Evolutionary conservation across 2,797 vertebrate species (phyloP).

Genomic region (Delichon dasypus): DNA sequence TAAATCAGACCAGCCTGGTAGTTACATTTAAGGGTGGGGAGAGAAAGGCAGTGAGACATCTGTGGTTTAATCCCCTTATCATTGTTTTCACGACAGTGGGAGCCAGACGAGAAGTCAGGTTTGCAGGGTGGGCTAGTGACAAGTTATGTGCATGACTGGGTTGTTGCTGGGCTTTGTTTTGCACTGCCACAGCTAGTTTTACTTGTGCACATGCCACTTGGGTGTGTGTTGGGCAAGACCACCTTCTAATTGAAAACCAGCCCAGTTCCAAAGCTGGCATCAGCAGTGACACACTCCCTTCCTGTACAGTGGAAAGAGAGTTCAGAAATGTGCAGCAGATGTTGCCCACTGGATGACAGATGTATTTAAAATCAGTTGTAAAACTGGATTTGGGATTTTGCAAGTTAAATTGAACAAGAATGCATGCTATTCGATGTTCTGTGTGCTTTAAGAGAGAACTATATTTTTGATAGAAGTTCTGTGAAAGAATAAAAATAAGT

Average conservation of each 20-base stretch:
- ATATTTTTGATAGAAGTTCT: background rate
- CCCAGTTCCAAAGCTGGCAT: background rate
- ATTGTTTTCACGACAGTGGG: background rate
- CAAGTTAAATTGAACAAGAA: background rate
- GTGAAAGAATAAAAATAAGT: background rate
- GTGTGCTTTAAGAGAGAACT: background rate
- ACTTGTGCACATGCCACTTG: accelerated
- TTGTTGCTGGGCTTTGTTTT: background rate
- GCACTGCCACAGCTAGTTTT: background rate
- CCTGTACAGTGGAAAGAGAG: background rate
- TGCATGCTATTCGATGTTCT: background rate
- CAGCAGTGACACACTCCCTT: background rate
- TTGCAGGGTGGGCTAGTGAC: background rate
- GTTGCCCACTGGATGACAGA: background rate
- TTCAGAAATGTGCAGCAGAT: background rate
- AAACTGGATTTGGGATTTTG: constrained; percentile 30
- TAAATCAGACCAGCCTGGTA: background rate
- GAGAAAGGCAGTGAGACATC: background rate
- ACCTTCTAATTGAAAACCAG: background rate
- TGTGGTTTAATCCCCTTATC: background rate
- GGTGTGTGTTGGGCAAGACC: background rate
- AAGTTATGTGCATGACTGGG: background rate
- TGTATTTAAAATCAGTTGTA: background rate
- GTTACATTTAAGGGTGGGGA: background rate
- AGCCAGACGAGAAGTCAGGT: background rate